Evolutionary conservation across 1,140 invertebrate genomes (phyloP), one percentile per base, ranked within the genome.

Genomic region (Aricia agestis): DNA sequence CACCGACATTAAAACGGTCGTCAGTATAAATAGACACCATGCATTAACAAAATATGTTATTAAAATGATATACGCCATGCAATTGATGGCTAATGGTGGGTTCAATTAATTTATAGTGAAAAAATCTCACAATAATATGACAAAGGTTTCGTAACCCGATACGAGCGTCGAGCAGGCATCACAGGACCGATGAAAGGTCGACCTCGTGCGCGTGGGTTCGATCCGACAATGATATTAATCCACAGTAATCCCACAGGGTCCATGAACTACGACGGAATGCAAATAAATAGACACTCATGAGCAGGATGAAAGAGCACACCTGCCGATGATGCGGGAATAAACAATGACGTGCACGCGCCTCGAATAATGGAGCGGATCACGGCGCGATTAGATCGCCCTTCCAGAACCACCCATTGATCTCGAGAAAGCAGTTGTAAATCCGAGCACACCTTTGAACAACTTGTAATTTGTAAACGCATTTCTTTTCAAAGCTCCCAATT

Each of bases 201-300:
- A 86, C 82, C 82, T 80, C 77, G 76, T 42, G 68, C 68, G 78
- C 76, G 83, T 86, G 79, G 81, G 83, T 80, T 80, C 71, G 70
- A 71, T 74, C 80, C 79, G 82, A 86, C 79, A 85, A 80, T 84
- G 68, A 61, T 61, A 31, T 59, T 41, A 19, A 74, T 68, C 72
- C 65, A 77, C 75, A 79, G 78, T 59, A 19, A 19, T 73, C 67
- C 72, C 65, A 77, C 75, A 79, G 78, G 83, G 83, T 87, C 79
- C 81, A 85, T 82, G 84, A 87, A 87, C 85, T 85, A 79, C 76
- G 81, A 78, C 76, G 84, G 86, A 86, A 87, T 86, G 87, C 83
- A 87, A 90, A 88, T 86, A 88, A 87, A 90, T 90, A 84, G 77
- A 85, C 84, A 77, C 79, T 79, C 74, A 84, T 84, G 83, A 86